These are phyloP conservation scores for Drosophila quinaria DNA, from an alignment of 2,888 invertebrate genomes.

Conservation along the genomic window DNA sequence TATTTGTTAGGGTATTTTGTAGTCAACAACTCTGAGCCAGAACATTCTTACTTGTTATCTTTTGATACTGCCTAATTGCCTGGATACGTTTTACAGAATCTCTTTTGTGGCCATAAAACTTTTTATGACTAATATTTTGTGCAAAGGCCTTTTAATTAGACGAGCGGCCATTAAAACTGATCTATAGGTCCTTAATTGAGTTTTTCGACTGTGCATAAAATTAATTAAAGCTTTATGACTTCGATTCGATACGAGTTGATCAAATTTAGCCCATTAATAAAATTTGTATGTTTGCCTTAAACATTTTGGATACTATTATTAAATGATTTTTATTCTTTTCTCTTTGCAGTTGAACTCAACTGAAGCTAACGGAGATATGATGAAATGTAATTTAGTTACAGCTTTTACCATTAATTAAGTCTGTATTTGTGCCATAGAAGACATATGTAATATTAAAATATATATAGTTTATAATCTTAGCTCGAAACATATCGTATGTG, in stretches of 20 bases:
- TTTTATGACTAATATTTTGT: slow-evolving; percentile 60
- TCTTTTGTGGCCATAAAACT: slow-evolving; percentile 56
- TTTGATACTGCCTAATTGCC: slow-evolving; percentile 64
- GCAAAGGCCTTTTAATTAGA: slow-evolving; percentile 66
- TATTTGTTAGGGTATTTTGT: background rate
- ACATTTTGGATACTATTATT: slow-evolving; percentile 16
- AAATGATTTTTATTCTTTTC: slow-evolving; percentile 22
- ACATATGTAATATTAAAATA: slow-evolving; percentile 32
- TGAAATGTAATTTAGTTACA: slow-evolving; percentile 10
- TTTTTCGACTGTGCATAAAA: slow-evolving; percentile 29
- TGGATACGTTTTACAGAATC: slow-evolving; percentile 55
- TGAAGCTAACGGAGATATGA: slow-evolving; percentile 4
- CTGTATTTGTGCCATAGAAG: slow-evolving; percentile 68
- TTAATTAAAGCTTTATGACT: slow-evolving; percentile 52
- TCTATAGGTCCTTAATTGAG: slow-evolving; percentile 64
- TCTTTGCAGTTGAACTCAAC: slow-evolving; percentile 52
- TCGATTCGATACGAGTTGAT: slow-evolving; percentile 14
- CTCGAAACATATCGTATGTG: background rate
- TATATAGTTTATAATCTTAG: slow-evolving; percentile 23
- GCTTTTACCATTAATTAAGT: slow-evolving; percentile 41
- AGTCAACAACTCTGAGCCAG: background rate
- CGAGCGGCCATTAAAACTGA: slow-evolving; percentile 60
- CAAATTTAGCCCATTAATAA: slow-evolving; percentile 13
- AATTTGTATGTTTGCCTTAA: slow-evolving; percentile 7
- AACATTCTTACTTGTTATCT: background rate